Base-by-base conservation (phyloP, 2,888 invertebrate species). In the Girardia tigrina region DNA sequence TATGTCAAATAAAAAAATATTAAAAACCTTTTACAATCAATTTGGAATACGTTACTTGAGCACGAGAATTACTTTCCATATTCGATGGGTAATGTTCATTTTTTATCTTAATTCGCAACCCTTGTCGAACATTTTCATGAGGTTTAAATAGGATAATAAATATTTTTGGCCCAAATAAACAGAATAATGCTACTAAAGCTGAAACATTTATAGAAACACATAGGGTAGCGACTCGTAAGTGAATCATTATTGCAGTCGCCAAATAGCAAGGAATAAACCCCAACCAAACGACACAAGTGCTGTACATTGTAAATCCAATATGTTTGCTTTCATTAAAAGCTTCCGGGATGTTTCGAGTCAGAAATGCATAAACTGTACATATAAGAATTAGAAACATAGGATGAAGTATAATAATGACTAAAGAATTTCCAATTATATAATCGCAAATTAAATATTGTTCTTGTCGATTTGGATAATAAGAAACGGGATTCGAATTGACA, bases 191-290 rank as follows among this genome's bases (percentile, higher is more conserved):
- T 79, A 94, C 94, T 79, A 91, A 91, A 78, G 93, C 94, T 80
- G 92, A 92, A 79, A 95, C 88, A 78, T 91, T 92, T 83, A 94
- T 93, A 79, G 94, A 92, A 81, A 94, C 91, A 75, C 92, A 92
- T 91, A 94, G 92, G 84, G 92, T 92, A 80, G 92, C 93, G 83
- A 94, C 91, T 78, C 94, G 88, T 77, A 94, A 87, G 14, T 91
- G 90, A 78, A 93, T 83, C 77, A 84, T 82, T 77, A 81, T 80
- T 12, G 83, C 82, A 12, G 85, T 85, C 36, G 82, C 83, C 76
- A 85, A 91, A 85, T 93, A 92, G 82, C 85, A 84, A 42, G 85
- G 84, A 28, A 86, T 84, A 78, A 86, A 85, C 1, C 84, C 85
- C 75, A 85, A 79, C 85, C 83, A 86, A 75, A 84, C 85, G 78